Base-by-base conservation (phyloP, 2,113 vertebrate species). In the Notechis scutatus region DNA sequence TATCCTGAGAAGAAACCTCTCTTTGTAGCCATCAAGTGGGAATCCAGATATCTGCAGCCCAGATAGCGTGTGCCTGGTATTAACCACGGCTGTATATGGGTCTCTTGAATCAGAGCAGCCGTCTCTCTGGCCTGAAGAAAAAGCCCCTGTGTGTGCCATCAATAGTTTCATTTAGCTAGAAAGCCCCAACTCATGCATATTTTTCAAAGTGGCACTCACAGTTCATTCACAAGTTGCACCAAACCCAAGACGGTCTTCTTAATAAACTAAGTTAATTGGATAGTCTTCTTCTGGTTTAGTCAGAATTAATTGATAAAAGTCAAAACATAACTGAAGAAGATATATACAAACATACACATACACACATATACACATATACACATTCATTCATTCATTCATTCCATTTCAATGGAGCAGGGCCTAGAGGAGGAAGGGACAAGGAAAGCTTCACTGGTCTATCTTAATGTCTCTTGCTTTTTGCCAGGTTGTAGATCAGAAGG, bases 41-140 rank as follows among this genome's bases (percentile, higher is more conserved):
- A 39, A 42, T 81, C 34, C 74, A 81, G n/a, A 20, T 81, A 81
- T 81, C 34, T 39, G 69, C 69, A 20, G 6, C 18, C 34, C 15
- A 9, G 74, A 81, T 42, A 81, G 69, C 9, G 3, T 21, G 6
- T 42, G 34, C 34, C 74, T 81, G 92, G 23, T 89, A 96, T 96
- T 92, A 96, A 95, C 93, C 94, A 95, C 97, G 94, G 93, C 94
- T 96, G 90, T 91, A 95, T 45, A 95, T 96, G 95, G 96, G 96
- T 86, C 92, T 93, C 92, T 96, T 96, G 93, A 95, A 91, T 95
- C 92, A 94, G 91, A 97, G 96, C 95, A 96, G 96, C 92, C 96
- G 85, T 93, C 94, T 95, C 94, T 93, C 87, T 96, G 95, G 45
- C 87, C 95, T 96, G 87, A 91, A 94, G 89, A 96, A 97, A 94